Evolutionary conservation across 2,888 invertebrate genomes (phyloP).

Genomic region (Melanotus villosus): DNA sequence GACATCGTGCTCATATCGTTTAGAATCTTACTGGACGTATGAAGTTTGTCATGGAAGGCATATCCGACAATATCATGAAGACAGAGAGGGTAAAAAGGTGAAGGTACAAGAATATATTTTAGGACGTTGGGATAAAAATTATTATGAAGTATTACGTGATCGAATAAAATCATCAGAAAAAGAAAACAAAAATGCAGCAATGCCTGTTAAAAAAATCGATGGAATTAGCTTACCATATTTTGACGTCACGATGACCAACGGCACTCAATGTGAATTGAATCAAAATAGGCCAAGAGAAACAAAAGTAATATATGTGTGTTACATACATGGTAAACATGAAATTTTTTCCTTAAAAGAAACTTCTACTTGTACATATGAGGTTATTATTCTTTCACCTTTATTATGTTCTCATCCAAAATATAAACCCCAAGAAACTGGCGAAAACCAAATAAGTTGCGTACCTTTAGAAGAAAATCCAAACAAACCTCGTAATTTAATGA

Average conservation of each 20-base stretch:
- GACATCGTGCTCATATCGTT: constrained; percentile 86
- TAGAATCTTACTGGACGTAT: constrained; percentile 96
- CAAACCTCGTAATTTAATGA: constrained; percentile 81
- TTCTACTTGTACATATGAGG: constrained; percentile 95
- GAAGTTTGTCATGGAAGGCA: constrained; percentile 95
- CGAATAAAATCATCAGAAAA: constrained; percentile 70
- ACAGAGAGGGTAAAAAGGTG: constrained; percentile 87
- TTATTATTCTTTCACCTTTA: constrained; percentile 87
- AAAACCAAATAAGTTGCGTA: constrained; percentile 82
- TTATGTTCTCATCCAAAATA: constrained; percentile 93
- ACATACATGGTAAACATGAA: constrained; percentile 89
- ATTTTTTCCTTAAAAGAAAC: constrained; percentile 94
- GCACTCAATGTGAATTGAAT: constrained; percentile 93
- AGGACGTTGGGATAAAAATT: constrained; percentile 81
- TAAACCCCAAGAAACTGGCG: constrained; percentile 83
- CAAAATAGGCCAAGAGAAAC: constrained; percentile 84
- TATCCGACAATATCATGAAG: constrained; percentile 96
- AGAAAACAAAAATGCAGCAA: constrained; percentile 69
- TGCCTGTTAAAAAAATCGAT: constrained; percentile 83
- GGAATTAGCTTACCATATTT: constrained; percentile 91
- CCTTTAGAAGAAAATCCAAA: constrained; percentile 78
- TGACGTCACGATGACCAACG: constrained; percentile 88
- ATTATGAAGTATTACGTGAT: constrained; percentile 73
- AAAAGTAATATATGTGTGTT: constrained; percentile 90
- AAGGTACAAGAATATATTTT: constrained; percentile 89